phyloP scores from a whole-genome alignment of 2,797 vertebrate genomes.

The Picus viridis region DNA sequence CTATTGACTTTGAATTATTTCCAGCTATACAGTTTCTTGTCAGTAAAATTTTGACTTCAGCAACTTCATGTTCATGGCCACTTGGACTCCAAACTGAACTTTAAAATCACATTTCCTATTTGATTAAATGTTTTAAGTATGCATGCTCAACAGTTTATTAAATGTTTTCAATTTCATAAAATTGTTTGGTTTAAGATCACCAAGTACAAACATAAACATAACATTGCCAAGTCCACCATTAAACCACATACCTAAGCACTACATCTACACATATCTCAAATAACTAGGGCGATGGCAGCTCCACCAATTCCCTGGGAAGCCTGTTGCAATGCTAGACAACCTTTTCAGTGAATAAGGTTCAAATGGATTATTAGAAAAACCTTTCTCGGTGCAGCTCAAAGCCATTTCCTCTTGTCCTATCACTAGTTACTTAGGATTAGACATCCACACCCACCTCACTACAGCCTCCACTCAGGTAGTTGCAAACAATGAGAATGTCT shows the following conservation, averaged over 20 bases:
- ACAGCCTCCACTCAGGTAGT: neutral
- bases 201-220: neutral
- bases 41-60: neutral
- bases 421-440: neutral
- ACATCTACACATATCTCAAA: neutral
- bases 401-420: neutral
- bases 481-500: rapidly evolving
- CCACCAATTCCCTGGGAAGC: neutral
- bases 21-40: neutral
- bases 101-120: neutral
- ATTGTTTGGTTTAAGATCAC: neutral
- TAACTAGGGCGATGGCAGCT: rapidly evolving
- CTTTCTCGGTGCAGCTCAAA: neutral
- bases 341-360: neutral
- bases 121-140: neutral
- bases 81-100: neutral
- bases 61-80: neutral
- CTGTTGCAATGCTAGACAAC: neutral
- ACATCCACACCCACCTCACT: rapidly evolving
- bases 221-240: neutral
- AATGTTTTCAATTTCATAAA: too few relatives aligned
- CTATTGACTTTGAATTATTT: neutral
- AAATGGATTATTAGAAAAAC: neutral
- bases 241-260: neutral
- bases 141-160: too few relatives aligned